Evolutionary conservation across 2,888 invertebrate genomes (phyloP), one percentile per base, ranked within the genome.

Genomic region (Ashinkailepas kermadecensis): DNA sequence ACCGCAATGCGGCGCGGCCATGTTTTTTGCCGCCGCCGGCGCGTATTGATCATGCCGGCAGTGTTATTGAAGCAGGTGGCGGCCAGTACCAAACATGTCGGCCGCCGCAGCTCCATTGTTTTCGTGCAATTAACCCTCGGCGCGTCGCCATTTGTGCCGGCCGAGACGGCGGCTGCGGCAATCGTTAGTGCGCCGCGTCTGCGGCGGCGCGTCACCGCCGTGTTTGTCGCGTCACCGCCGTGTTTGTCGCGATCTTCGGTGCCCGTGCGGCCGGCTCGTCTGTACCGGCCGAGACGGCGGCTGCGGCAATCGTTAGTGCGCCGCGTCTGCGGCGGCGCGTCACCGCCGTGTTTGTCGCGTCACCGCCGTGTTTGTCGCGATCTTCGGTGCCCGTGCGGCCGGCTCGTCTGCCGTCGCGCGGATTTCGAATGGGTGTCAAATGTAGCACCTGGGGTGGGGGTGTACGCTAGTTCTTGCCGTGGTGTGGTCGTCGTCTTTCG

Each of bases 41-140:
- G 39, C 39, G 74, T 74, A 74, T 74, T 74, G 74, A 74, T 74
- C 74, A 74, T 39, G 54, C 39, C 18, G 9, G n/a, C 65, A 21
- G 18, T 74, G 74, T 54, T 74, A 25, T 54, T 54, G 54, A 39
- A 54, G 74, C 74, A 74, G 74, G 74, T 74, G 74, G 39, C 23
- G 23, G 23, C 9, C 39, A 10, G 74, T 25, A 39, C 54, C 74
- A 39, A 74, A 74, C 74, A 74, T 39, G 74, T 54, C 3, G 65
- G 74, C 67, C 18, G 54, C 74, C 74, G 54, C 54, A 23, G 54
- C 23, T 74, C 74, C 18, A 74, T 54, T 74, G 74, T 74, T 74
- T 74, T 74, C 15, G 15, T 15, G 74, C 74, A 74, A 74, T 74
- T 74, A 74, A 25, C 39, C 39, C 39, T 39, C 39, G 39, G 39